Evolutionary conservation across 2,888 invertebrate species (phyloP).

Genomic region (Notodonta dromedarius): DNA sequence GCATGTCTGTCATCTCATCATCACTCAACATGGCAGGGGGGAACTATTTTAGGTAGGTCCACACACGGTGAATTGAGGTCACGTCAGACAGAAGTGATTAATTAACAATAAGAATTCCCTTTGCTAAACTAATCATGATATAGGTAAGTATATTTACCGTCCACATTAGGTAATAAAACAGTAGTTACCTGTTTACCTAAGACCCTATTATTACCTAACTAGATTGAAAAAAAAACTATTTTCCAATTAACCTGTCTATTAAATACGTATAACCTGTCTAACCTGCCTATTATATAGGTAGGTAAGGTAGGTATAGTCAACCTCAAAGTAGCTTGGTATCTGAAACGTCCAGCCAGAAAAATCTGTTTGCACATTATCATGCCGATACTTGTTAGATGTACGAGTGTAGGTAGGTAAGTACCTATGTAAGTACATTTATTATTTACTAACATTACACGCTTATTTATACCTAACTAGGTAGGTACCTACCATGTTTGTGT

Average conservation of each 20-base stretch:
- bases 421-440: background rate
- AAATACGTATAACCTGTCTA: no score
- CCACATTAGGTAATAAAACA: no score
- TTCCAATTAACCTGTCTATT: no score
- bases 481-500: conserved; percentile 15
- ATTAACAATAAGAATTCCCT: background rate
- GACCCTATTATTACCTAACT: no score
- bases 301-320: no score
- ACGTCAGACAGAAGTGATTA: background rate
- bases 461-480: conserved; percentile 1
- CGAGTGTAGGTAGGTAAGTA: background rate
- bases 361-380: no score
- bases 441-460: conserved; percentile 2
- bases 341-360: no score
- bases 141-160: background rate
- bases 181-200: no score
- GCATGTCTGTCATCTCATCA: background rate
- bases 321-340: no score
- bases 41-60: background rate
- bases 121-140: background rate
- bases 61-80: background rate
- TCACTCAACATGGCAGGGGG: background rate
- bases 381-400: no score
- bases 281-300: no score
- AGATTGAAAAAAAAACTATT: no score